A percentile compares a stretch with the other conserved stretches of the same genome.
These are phyloP conservation scores for Harpagoxenus sublaevis DNA, from an alignment of 2,888 invertebrate species.

Conservation along the genomic window DNA sequence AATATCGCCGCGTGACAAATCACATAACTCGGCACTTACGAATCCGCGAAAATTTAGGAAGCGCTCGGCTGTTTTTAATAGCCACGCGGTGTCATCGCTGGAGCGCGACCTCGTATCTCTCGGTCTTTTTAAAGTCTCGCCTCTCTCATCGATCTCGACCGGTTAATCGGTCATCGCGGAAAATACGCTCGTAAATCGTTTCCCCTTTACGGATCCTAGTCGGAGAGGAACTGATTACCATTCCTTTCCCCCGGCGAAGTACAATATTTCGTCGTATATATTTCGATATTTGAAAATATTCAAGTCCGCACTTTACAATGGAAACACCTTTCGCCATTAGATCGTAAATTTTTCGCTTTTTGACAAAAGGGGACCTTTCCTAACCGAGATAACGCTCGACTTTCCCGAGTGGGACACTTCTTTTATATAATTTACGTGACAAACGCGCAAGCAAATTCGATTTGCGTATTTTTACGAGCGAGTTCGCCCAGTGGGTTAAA, in stretches of 20 bases:
- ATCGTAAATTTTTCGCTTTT: neutral
- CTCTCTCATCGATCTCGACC: constrained; percentile 1
- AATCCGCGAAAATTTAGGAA: constrained; percentile 78
- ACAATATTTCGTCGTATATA: neutral
- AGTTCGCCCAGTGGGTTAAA: constrained; percentile 25
- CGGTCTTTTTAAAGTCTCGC: constrained; percentile 20
- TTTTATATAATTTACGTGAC: neutral
- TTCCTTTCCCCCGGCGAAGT: neutral
- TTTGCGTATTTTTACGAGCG: neutral
- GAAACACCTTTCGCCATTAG: neutral
- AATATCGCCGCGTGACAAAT: constrained; percentile 69
- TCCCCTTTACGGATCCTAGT: neutral
- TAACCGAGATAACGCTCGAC: neutral
- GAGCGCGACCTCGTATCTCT: constrained; percentile 29
- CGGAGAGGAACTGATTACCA: neutral
- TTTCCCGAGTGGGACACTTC: neutral
- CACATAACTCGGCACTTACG: constrained; percentile 77
- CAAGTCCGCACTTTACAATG: neutral
- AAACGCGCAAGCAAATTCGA: neutral
- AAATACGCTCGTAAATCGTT: neutral
- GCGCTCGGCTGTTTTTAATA: constrained; percentile 75
- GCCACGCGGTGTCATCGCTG: constrained; percentile 68
- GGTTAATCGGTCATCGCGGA: neutral
- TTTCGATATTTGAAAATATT: neutral
- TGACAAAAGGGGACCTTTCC: neutral